phyloP scores from a whole-genome alignment of 2,113 vertebrate species.

The Urocitellus parryii region DNA sequence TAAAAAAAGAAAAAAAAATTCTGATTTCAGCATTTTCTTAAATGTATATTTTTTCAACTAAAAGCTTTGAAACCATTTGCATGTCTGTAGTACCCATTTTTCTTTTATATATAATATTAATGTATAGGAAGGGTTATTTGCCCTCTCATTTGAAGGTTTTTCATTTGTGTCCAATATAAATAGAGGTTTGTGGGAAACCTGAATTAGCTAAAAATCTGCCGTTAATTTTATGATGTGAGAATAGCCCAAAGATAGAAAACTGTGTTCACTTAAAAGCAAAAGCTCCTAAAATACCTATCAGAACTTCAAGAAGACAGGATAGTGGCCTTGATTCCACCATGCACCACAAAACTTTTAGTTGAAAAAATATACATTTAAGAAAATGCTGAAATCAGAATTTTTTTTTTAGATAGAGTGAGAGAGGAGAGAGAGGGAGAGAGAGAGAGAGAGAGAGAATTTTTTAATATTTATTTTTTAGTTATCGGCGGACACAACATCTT shows the following conservation, averaged over 20 bases:
- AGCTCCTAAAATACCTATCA: not conserved
- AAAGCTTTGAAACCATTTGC: conserved; percentile 41
- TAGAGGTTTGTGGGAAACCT: not conserved
- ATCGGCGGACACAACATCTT: too few relatives aligned
- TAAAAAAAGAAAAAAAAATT: too few relatives aligned
- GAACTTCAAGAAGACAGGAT: conserved; percentile 21
- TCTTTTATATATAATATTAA: conserved; percentile 22
- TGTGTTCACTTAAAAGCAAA: conserved; percentile 27
- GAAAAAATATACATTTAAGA: too few relatives aligned
- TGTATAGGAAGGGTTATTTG: not conserved
- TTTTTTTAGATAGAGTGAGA: too few relatives aligned
- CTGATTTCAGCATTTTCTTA: not conserved
- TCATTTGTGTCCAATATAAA: conserved; percentile 27
- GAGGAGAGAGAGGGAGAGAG: too few relatives aligned
- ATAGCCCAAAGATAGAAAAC: conserved; percentile 18
- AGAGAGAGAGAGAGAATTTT: too few relatives aligned
- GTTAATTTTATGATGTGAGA: not conserved
- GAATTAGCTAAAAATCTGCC: conserved; percentile 40
- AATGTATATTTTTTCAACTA: conserved; percentile 11
- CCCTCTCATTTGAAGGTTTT: conserved; percentile 44
- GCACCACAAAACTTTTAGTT: not conserved
- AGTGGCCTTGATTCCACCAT: not conserved
- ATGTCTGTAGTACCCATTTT: not conserved
- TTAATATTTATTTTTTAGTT: too few relatives aligned
- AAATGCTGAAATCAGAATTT: too few relatives aligned